A percentile compares a stretch with the other conserved stretches of the same genome.
Conservation (phyloP, 2,888 invertebrate species). For the Euzophera pinguis region DNA sequence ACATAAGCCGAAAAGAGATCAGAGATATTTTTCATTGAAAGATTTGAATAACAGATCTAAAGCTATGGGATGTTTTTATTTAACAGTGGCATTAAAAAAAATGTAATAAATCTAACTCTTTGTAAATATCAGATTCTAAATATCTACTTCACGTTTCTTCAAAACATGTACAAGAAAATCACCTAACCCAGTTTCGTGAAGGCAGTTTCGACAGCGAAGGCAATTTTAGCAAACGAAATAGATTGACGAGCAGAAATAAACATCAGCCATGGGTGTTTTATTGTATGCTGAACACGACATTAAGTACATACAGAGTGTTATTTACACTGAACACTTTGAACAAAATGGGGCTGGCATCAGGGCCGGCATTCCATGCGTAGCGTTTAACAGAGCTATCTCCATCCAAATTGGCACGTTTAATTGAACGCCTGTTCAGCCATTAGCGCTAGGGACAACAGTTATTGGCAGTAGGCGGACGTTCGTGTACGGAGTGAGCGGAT, state of each 20-base stretch:
- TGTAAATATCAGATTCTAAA: too few relatives aligned
- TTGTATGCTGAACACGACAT: constrained; percentile 7
- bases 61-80: too few relatives aligned
- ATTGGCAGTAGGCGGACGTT: constrained; percentile 49
- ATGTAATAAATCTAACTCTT: too few relatives aligned
- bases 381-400: constrained; percentile 50
- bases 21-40: too few relatives aligned
- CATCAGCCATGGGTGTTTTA: background rate
- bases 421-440: constrained; percentile 69
- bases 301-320: constrained; percentile 4
- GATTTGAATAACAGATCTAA: too few relatives aligned
- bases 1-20: too few relatives aligned
- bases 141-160: background rate
- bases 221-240: background rate
- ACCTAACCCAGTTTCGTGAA: background rate
- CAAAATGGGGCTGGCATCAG: constrained; percentile 34
- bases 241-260: constrained; percentile 7
- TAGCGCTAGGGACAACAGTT: constrained; percentile 62
- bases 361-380: constrained; percentile 37
- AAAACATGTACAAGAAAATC: background rate
- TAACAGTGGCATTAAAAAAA: too few relatives aligned
- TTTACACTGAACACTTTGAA: constrained; percentile 10
- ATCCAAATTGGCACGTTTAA: constrained; percentile 65
- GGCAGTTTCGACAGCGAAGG: background rate
- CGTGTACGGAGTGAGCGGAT: constrained; percentile 20